Evolutionary conservation across 1,140 invertebrate species (phyloP), one percentile per base, ranked within the genome.

Genomic region (Achroia grisella): DNA sequence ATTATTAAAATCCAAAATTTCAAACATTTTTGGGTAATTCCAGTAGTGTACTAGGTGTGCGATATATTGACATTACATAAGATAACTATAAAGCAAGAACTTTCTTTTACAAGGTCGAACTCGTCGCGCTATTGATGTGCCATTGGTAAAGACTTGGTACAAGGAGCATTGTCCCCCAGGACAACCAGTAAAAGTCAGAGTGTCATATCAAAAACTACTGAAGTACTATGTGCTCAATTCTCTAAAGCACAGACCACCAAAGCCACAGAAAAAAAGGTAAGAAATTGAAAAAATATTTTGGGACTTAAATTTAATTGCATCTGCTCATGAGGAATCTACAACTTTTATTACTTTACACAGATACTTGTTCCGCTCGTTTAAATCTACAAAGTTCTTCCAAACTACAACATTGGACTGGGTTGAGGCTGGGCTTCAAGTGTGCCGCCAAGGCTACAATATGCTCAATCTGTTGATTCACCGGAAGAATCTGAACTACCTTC

Each of bases 341-440:
- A 34, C 10, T 14, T 1, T 8, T 37, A 17, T 17, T 37, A 27
- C 17, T 39, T 9, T 43, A 47, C 52, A 11, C 54, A 88, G 88
- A 40, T 98, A 98, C 71, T 86, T 99, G 10, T 99, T 99, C 90
- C 91, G 98, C 10, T 99, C 98, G 0, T 99, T 99, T 87, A 99
- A 99, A 86, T 95, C 97, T 0, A 99, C 98, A 0, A 99, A 99
- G 85, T 99, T 99, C 87, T 99, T 99, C 89, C 98, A 99, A 91
- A 97, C 96, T 0, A 99, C 98, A 10, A 98, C 97, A 0, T 87
- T 99, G 45, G 98, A 99, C 86, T 99, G 98, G 98, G 98, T 99
- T 1, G 98, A 99, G 87, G 97, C 97, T 41, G 98, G 98, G 15
- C 84, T 99, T 4, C 95, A 98, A 88, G 98, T 99, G 0, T 99